A percentile compares a stretch with the other conserved stretches of the same genome.
These are phyloP conservation scores for Myioborus melanocephalus DNA, from an alignment of 2,797 vertebrate genomes.

Conservation along the genomic window DNA sequence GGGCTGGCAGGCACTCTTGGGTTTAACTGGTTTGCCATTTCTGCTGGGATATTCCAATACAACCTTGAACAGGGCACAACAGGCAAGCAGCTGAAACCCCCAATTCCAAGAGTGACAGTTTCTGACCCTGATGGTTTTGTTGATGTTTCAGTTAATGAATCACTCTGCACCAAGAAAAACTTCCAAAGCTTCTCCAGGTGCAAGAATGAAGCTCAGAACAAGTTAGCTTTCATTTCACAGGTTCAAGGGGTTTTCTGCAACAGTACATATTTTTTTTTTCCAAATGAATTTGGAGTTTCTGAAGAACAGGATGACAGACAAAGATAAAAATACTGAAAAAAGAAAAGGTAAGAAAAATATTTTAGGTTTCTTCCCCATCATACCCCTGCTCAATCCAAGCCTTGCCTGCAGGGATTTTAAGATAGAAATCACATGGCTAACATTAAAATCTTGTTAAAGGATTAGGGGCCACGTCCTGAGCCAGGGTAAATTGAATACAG, in stretches of 20 bases:
- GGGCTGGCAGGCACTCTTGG: neutral
- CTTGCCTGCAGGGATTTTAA: slow-evolving; percentile 30
- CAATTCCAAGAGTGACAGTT: neutral
- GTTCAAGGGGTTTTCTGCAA: neutral
- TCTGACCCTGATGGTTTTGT: neutral
- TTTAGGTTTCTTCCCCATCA: neutral
- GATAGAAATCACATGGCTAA: slow-evolving; percentile 56
- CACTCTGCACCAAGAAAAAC: neutral
- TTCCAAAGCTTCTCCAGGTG: neutral
- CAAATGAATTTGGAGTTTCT: neutral
- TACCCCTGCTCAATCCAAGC: neutral
- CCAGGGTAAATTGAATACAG: slow-evolving; percentile 45
- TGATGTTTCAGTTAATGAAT: neutral
- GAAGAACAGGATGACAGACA: neutral
- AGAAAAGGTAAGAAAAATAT: neutral
- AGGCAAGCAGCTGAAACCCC: neutral
- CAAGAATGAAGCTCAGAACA: neutral
- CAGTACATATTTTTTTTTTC: neutral
- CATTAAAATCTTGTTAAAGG: slow-evolving; percentile 65
- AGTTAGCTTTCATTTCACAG: neutral
- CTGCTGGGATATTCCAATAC: neutral
- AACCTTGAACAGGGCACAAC: neutral
- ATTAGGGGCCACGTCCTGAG: neutral
- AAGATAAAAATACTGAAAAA: neutral
- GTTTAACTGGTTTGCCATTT: neutral